Base-by-base conservation (phyloP, 2,888 invertebrate genomes). In the Lacanobia wlatinum region DNA sequence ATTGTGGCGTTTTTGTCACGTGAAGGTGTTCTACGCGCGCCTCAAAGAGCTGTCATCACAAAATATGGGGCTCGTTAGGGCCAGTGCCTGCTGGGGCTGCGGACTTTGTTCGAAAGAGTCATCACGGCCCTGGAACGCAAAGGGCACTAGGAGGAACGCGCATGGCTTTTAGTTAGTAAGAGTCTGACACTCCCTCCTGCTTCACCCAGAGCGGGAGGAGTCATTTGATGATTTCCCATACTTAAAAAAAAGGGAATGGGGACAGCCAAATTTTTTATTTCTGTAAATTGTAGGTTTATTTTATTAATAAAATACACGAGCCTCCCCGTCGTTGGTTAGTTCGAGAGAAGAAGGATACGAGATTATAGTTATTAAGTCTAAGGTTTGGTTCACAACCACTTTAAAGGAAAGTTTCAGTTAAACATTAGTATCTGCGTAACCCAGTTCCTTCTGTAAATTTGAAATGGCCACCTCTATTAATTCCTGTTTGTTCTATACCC, bases 271-370 rank as follows among this genome's bases (percentile, higher is more conserved):
- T 48, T 48, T 48, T 18, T 18, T 6, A 48, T 48, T 48, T 48
- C 48, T 48, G 1, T 48, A 48, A 18, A 48, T 48, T 48, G 48
- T 48, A 48, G 48, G 6, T 48, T 48, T 48, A 16, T 48, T 48
- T 48, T 48, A 48, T 48, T 48, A 48, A 48, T 18, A 48, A 48
- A 1, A 28, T 58, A 46, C 38, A 46, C 60, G 60, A 40, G 3
- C 46, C 38, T n/a, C 58, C 58, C n/a, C 58, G 34, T n/a, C 58
- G 58, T 58, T 38, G 58, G 34, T 56, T 56, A 56, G 18, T 34
- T 56, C 56, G 56, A 34, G 34, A 56, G 56, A 18, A 56, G 34
- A 56, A 56, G 34, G 56, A 40, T 40, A 40, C 40, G 9, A 40
- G 40, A 9, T 40, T 40, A 56, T 56, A 56, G 34, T 56, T 56